Conservation (phyloP, 2,888 invertebrate species). For the Drosophila trichaetosa region DNA sequence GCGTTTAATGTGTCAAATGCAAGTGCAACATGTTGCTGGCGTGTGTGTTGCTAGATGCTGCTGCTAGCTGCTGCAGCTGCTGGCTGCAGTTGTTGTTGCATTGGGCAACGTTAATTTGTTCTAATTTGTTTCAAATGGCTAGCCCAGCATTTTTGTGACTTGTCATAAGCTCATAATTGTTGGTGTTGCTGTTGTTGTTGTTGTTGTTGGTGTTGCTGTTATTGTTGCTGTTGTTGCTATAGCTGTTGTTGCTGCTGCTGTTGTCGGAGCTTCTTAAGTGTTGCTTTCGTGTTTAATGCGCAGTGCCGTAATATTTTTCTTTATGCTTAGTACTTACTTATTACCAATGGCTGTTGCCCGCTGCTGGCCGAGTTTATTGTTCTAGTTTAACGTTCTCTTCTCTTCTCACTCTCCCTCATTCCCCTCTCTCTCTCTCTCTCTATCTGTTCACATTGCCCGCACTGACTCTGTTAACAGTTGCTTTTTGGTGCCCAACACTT, state of each 20-base stretch:
- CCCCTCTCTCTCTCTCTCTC: not conserved
- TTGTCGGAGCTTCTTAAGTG: slow-evolving; percentile 22
- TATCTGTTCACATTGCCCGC: slow-evolving; percentile 4
- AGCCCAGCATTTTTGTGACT: slow-evolving; percentile 46
- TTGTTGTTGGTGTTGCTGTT: slow-evolving; percentile 9
- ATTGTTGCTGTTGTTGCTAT: not conserved
- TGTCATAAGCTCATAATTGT: slow-evolving; percentile 48
- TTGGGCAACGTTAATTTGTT: slow-evolving; percentile 45
- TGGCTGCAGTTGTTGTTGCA: slow-evolving; percentile 14
- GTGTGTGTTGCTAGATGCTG: slow-evolving; percentile 12
- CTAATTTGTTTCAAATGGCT: slow-evolving; percentile 55
- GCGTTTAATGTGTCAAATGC: slow-evolving; percentile 48
- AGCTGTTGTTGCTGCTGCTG: slow-evolving; percentile 11
- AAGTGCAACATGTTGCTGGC: slow-evolving; percentile 37
- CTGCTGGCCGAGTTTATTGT: slow-evolving; percentile 70
- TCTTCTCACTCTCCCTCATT: not conserved
- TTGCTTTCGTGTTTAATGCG: slow-evolving; percentile 62
- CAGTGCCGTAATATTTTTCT: slow-evolving; percentile 72
- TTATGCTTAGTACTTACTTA: slow-evolving; percentile 61
- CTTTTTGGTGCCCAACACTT: slow-evolving; percentile 52
- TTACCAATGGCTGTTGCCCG: slow-evolving; percentile 40
- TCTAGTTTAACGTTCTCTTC: slow-evolving; percentile 54
- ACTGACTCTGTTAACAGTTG: slow-evolving; percentile 56
- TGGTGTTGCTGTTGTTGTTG: not conserved
- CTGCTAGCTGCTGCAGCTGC: slow-evolving; percentile 7